phyloP scores from a whole-genome alignment of 1,140 invertebrate genomes.

The Lepidurus packardi region DNA sequence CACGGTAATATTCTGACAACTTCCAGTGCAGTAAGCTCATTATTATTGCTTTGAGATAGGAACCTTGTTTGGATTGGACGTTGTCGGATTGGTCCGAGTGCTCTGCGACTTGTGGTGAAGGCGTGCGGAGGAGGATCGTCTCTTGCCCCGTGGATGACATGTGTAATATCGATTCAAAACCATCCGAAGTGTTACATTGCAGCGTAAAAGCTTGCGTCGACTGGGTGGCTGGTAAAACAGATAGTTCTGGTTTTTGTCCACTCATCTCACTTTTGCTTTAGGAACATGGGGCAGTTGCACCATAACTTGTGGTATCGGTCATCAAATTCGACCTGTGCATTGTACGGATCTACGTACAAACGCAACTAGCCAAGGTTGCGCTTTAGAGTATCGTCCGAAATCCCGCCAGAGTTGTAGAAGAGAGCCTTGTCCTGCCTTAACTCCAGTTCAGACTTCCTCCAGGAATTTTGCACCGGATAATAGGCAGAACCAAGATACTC shows the following conservation, averaged over 20 bases:
- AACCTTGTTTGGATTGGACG: constrained; percentile 34
- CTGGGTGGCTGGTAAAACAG: constrained; percentile 28
- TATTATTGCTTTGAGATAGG: background rate
- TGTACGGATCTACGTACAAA: constrained; percentile 47
- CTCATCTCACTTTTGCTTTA: constrained; percentile 38
- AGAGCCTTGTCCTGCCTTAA: constrained; percentile 42
- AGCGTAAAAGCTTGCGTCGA: constrained; percentile 33
- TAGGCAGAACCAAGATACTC: constrained; percentile 18
- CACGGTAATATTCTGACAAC: constrained; percentile 11
- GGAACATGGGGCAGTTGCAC: constrained; percentile 49
- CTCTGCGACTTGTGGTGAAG: constrained; percentile 32
- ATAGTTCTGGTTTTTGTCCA: background rate
- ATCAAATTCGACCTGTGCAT: constrained; percentile 41
- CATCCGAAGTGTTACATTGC: constrained; percentile 27
- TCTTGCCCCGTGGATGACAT: constrained; percentile 31
- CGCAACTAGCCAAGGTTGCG: constrained; percentile 43
- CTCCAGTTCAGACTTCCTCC: background rate
- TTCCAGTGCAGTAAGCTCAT: background rate
- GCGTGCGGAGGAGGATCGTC: constrained; percentile 25
- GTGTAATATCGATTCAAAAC: constrained; percentile 32
- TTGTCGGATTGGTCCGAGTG: constrained; percentile 33
- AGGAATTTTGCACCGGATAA: constrained; percentile 22
- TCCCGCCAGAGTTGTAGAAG: constrained; percentile 44
- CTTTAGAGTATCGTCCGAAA: constrained; percentile 41
- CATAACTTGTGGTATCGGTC: constrained; percentile 48